Evolutionary conservation across 2,797 vertebrate genomes (phyloP), one percentile per base, ranked within the genome.

Genomic region (Danio choprae): DNA sequence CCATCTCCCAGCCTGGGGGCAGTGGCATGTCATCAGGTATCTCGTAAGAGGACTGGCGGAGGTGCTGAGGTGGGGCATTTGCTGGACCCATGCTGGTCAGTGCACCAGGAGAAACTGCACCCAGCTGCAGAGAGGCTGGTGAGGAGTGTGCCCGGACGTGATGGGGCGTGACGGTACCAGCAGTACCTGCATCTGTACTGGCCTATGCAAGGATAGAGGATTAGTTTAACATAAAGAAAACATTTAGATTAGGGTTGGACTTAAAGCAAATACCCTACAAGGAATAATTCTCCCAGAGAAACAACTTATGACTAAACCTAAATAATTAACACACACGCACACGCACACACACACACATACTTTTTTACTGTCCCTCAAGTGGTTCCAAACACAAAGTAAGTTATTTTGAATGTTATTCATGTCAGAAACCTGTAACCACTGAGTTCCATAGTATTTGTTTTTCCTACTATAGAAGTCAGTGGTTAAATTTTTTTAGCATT

Each of bases 1-100:
- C 97, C 97, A 99, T 99, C 91, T 99, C 98, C 98, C 98, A 99
- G 11, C 97, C 98, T 0, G 95, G 94, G 5, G 97, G 98, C 87
- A 99, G 91, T 58, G 97, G 96, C 44, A 98, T 91, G 8, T 99
- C 98, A 43, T 99, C 98, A 0, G 97, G 95, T 84, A 98, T 97
- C 91, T 99, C 98, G 78, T 96, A 99, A 0, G 98, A 99, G 18
- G 96, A 95, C 89, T 99, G 98, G 20, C 96, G 96, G 76, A 98
- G 96, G 86, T 98, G 97, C n/a, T 96, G 97, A 12, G 97, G 93
- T 46, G 96, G 82, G 36, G 93, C 79, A 72, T 95, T 94, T 0
- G 96, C 88, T 11, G 95, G 89, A 85, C 93, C 86, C 87, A 97
- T 92, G 81, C 95, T 95, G 13, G 92, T 89, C 85, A 96, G 90